Base-by-base conservation (phyloP, 2,888 invertebrate species). In the Ernsta delagoae region DNA sequence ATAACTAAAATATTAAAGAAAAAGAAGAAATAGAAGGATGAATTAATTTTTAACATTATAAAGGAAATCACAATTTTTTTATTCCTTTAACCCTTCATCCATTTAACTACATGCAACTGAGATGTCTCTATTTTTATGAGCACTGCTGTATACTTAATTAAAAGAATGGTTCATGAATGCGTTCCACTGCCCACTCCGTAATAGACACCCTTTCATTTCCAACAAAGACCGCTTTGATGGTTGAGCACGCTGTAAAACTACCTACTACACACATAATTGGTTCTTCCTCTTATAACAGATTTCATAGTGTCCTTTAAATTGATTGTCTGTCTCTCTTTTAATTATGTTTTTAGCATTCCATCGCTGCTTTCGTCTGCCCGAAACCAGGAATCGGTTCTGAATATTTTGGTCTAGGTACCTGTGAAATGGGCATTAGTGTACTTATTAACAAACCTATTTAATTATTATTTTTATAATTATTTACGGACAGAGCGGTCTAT, bases 201-300 rank as follows among this genome's bases (percentile, higher is more conserved):
- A 59, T 65, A 65, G 65, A 59, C 43, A 45, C 65, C 65, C 57
- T 64, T 65, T 56, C 34, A 65, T 34, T 39, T 48, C 3, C 4
- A 65, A 65, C 50, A 65, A 59, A 59, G 53, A 31, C 31, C 48
- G 6, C 65, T 65, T 65, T 65, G 50, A 43, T 65, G 39, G 62
- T 41, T 39, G 11, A 48, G 50, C 65, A 65, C 39, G 41, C 36
- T 45, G 50, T 65, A 59, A 59, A 57, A 59, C 41, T 65, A 59
- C 11, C 36, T n/a, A n/a, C n/a, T n/a, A n/a, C n/a, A n/a, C n/a
- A n/a, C n/a, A 36, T 36, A 48, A 48, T 34, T 50, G 36, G 36
- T 9, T 61, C 56, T 34, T n/a, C 16, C 53, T 34, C 16, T 61
- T 4, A 36, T 5, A 36, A 4, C 5, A 36, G n/a, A n/a, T n/a